Conservation (phyloP, 2,113 vertebrate species). For the Dryoscopus gambensis region DNA sequence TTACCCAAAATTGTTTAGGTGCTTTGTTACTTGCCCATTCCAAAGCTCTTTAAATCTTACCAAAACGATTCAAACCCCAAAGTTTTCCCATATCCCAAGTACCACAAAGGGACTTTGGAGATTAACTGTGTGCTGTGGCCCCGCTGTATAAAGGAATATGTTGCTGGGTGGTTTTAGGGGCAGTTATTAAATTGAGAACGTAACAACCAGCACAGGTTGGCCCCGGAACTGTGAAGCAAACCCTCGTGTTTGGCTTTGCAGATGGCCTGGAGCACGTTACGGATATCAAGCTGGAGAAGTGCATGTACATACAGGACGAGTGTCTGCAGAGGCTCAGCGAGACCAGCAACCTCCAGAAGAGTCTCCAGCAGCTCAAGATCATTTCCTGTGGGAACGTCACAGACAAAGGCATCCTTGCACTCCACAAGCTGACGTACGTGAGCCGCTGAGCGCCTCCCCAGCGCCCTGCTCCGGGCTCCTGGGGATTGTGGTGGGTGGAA, state of each 20-base stretch:
- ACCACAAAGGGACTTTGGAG: not conserved
- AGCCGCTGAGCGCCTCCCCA: accelerated
- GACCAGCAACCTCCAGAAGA: slow-evolving; percentile 81
- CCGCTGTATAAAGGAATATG: not conserved
- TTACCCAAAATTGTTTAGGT: not conserved
- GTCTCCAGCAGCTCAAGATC: slow-evolving; percentile 79
- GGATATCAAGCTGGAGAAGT: slow-evolving; percentile 87
- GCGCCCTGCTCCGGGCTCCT: not conserved
- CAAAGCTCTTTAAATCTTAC: not conserved
- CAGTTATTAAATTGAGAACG: not conserved
- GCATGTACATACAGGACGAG: slow-evolving; percentile 88
- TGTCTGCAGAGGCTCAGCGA: slow-evolving; percentile 86
- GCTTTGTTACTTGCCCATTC: not conserved
- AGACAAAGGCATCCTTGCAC: slow-evolving; percentile 82
- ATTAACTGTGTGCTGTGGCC: accelerated
- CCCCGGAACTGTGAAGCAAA: not conserved
- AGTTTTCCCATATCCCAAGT: not conserved
- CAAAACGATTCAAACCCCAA: accelerated
- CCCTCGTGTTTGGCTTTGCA: slow-evolving; percentile 34
- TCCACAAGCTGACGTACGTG: slow-evolving; percentile 82
- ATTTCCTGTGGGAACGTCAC: slow-evolving; percentile 93
- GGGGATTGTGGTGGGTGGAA: not conserved
- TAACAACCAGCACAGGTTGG: not conserved
- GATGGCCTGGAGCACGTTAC: slow-evolving; percentile 86
- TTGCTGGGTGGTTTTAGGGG: not conserved